phyloP scores from a whole-genome alignment of 2,888 invertebrate species.

The Apamea crenata region DNA sequence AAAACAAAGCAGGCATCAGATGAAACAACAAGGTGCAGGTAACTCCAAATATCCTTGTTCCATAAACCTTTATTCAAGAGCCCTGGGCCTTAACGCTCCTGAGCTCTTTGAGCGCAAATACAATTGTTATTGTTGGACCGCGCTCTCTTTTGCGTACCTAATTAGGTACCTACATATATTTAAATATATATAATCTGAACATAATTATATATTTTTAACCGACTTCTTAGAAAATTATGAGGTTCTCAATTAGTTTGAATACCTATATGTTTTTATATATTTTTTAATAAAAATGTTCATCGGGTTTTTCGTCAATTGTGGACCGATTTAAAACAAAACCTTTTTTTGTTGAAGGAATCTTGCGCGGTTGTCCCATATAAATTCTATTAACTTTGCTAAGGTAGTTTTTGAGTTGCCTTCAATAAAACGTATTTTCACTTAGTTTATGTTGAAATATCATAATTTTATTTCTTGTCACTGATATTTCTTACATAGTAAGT shows the following conservation, averaged over 20 bases:
- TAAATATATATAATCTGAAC: neutral
- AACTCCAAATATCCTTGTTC: constrained; percentile 29
- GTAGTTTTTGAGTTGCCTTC: too few relatives aligned
- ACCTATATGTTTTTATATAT: neutral
- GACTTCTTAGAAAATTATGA: neutral
- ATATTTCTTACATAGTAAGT: too few relatives aligned
- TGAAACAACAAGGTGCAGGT: constrained; percentile 19
- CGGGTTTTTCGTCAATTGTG: neutral
- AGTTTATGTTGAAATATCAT: too few relatives aligned
- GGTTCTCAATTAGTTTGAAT: neutral
- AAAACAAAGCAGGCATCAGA: constrained; percentile 14
- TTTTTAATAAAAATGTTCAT: neutral
- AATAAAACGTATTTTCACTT: too few relatives aligned
- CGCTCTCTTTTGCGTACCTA: constrained; percentile 15
- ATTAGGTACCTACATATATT: neutral
- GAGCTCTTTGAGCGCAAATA: constrained; percentile 53
- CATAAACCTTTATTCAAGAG: constrained; percentile 43
- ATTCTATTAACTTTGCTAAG: neutral
- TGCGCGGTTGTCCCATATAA: too few relatives aligned
- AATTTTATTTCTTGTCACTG: too few relatives aligned
- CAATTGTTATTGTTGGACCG: constrained; percentile 52
- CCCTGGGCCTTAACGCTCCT: constrained; percentile 23
- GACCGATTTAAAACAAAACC: neutral
- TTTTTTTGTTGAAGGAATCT: too few relatives aligned
- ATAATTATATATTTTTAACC: neutral